A percentile compares a stretch with the other conserved stretches of the same genome.
Evolutionary conservation across 2,113 vertebrate genomes (phyloP).

Genomic region (Ameiurus melas): DNA sequence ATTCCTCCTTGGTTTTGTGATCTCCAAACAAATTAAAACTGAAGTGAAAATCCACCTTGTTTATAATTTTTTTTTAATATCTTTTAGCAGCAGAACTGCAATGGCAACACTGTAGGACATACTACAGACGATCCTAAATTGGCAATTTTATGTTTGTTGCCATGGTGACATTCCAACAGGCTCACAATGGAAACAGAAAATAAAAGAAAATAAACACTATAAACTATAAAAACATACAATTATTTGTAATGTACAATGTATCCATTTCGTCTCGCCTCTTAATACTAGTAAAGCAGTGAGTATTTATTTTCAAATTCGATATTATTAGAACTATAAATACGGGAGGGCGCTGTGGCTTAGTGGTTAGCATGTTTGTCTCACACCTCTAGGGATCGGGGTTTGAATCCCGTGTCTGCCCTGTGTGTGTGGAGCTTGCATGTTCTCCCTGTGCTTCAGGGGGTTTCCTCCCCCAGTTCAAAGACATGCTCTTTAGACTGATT

Average conservation of each 20-base stretch:
- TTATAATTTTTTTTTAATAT: not conserved
- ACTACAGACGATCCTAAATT: not conserved
- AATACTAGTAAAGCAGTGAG: not conserved
- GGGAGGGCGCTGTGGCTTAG: too few relatives aligned
- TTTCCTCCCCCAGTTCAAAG: too few relatives aligned
- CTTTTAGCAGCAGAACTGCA: not conserved
- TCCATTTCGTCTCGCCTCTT: not conserved
- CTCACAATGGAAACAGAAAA: not conserved
- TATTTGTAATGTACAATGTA: not conserved
- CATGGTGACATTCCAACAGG: not conserved
- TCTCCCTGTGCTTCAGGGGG: too few relatives aligned
- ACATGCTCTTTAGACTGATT: too few relatives aligned
- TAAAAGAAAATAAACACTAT: not conserved
- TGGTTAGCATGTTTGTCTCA: too few relatives aligned
- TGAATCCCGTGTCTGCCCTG: too few relatives aligned
- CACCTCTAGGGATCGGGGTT: too few relatives aligned
- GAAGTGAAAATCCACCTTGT: not conserved
- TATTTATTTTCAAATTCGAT: too few relatives aligned
- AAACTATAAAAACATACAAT: too few relatives aligned
- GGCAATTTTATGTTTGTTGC: not conserved
- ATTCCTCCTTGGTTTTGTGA: too few relatives aligned
- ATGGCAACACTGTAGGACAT: not conserved
- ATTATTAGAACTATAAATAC: not conserved
- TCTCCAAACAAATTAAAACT: not conserved
- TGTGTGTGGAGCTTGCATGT: too few relatives aligned